Evolutionary conservation across 2,113 vertebrate species (phyloP).

Genomic region (Pelodiscus sinensis): DNA sequence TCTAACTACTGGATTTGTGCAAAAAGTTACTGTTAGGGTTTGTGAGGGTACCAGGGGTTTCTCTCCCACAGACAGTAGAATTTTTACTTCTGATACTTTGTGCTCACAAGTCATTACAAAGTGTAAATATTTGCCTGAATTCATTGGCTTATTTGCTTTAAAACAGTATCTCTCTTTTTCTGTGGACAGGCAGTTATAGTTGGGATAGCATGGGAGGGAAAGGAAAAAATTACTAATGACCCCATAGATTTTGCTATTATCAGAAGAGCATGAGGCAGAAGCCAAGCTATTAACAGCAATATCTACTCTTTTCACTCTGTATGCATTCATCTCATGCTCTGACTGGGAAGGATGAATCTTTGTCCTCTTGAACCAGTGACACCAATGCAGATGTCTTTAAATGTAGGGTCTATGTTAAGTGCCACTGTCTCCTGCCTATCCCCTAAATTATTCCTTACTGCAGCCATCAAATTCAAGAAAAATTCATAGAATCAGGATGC

Average conservation of each 20-base stretch:
- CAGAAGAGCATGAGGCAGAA: slow-evolving; percentile 7
- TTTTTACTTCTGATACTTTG: background rate
- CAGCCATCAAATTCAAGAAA: background rate
- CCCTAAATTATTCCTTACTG: background rate
- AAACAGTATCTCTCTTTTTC: background rate
- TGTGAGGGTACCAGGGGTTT: background rate
- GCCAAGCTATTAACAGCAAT: background rate
- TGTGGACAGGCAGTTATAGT: background rate
- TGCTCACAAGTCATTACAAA: background rate
- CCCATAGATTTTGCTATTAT: background rate
- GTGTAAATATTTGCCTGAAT: background rate
- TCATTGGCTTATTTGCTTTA: background rate
- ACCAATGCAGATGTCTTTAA: background rate
- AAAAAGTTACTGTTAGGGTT: background rate
- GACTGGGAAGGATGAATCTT: background rate
- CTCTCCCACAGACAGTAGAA: background rate
- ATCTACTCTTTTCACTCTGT: background rate
- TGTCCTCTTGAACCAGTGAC: background rate
- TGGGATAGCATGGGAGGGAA: background rate
- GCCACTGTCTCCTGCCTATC: background rate
- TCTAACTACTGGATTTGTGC: background rate
- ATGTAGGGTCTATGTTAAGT: background rate
- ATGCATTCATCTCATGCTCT: background rate
- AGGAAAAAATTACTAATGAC: background rate
- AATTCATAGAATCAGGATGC: background rate